Evolutionary conservation across 1,140 invertebrate genomes (phyloP), one percentile per base, ranked within the genome.

Genomic region (Heliconius himera): DNA sequence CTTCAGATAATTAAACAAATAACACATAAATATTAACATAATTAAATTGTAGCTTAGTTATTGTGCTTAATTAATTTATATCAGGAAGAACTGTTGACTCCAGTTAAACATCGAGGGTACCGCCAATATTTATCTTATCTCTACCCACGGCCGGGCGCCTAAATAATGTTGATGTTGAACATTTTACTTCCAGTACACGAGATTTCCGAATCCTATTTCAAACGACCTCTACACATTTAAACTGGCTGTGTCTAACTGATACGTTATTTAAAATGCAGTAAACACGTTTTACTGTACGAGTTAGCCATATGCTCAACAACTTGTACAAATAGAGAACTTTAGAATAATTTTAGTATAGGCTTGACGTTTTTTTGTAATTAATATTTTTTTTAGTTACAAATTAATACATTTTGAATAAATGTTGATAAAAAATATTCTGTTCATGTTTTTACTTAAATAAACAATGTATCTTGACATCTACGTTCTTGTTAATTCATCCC

Each of bases 131-230:
- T 46, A 38, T 54, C 33, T 54, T 56, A 49, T 56, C 11, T 74
- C 54, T 36, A 11, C 49, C 49, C n/a, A 33, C 73, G 73, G 33
- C 73, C 49, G 1, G 73, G 33, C 26, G 36, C 49, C 73, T 74
- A 54, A 56, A 29, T 38, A 36, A 74, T 56, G 51, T 74, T 74
- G 49, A 56, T 33, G 38, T 74, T 54, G n/a, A 56, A 56, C 49
- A 74, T 49, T 74, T 74, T 51, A 54, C 73, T 74, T 41, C 22
- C 22, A 74, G 8, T 56, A 2, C 54, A 56, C n/a, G 8, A 56
- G n/a, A 56, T 56, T 56, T 56, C 9, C 54, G 54, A 26, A 11
- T 26, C 11, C 5, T 29, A 66, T 66, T 66, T 66, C n/a, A 26
- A 66, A 66, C 60, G 60, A 26, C n/a, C 13, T 1, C 60, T 66